A percentile compares a stretch with the other conserved stretches of the same genome.
Conservation (phyloP, 2,113 vertebrate genomes). For the Seriola quinqueradiata region DNA sequence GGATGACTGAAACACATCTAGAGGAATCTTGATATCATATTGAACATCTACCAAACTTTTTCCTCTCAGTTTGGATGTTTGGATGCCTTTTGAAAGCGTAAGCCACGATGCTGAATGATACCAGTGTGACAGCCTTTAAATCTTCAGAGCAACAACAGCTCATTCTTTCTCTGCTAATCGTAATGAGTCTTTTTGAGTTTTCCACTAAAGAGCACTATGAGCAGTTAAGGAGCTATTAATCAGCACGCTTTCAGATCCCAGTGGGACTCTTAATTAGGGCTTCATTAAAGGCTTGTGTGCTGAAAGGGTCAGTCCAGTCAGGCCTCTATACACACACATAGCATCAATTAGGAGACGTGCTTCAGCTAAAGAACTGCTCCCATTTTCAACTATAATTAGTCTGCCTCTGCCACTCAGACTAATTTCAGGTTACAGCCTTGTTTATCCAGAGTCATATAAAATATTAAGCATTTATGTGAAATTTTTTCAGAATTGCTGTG, state of each 20-base stretch:
- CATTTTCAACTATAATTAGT: not conserved
- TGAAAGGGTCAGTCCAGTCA: not conserved
- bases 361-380: not conserved
- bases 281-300: conserved; percentile 6
- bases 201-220: conserved; percentile 3
- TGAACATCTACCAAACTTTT: no score
- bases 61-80: no score
- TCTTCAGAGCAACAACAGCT: not conserved
- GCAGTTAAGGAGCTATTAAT: conserved; percentile 4
- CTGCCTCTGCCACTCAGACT: no score
- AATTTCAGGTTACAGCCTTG: no score
- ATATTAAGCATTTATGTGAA: no score
- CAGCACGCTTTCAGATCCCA: not conserved
- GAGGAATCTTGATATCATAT: no score
- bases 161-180: not conserved
- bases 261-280: conserved; percentile 6
- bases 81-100: no score
- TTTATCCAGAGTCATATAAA: no score
- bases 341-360: not conserved
- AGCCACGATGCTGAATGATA: no score
- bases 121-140: not conserved
- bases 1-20: no score
- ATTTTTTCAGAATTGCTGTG: no score
- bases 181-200: conserved; percentile 2
- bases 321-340: not conserved